phyloP scores from a whole-genome alignment of 2,888 invertebrate genomes.

The Pseudococcus jackbeardsleyi region DNA sequence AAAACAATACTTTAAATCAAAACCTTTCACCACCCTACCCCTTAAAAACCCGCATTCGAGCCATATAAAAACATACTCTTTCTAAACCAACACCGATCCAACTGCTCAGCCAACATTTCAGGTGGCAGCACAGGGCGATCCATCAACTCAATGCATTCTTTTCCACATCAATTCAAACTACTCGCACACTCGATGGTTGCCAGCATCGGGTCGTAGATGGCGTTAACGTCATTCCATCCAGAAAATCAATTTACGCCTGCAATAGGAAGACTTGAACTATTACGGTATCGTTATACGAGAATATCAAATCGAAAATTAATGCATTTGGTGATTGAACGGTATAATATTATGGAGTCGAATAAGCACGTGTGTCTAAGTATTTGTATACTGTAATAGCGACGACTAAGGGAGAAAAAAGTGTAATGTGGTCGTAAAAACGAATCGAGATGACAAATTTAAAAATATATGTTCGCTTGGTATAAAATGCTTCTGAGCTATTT shows the following conservation, averaged over 20 bases:
- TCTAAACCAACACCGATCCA: not conserved
- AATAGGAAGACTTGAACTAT: not conserved
- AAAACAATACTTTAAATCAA: no score
- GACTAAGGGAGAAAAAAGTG: not conserved
- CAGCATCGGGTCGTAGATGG: slow-evolving; percentile 16
- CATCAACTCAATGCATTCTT: slow-evolving; percentile 47
- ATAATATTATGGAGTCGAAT: not conserved
- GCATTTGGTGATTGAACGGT: not conserved
- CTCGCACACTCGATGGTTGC: not conserved
- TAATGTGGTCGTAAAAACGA: slow-evolving; percentile 17
- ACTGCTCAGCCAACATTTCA: not conserved
- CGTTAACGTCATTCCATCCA: not conserved
- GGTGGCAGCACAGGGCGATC: slow-evolving; percentile 53
- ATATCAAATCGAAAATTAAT: slow-evolving; percentile 9
- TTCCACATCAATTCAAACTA: not conserved
- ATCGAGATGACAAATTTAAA: slow-evolving; percentile 17
- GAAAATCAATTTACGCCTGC: not conserved
- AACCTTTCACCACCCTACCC: no score
- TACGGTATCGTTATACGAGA: not conserved
- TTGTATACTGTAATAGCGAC: not conserved
- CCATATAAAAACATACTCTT: slow-evolving; percentile 18
- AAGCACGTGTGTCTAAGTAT: not conserved
- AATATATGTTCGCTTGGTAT: not conserved
- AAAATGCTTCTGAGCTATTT: not conserved
- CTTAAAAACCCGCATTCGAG: no score